Percentiles rank a stretch among this genome's conserved stretches.
Conservation (phyloP, 2,797 vertebrate species). For the Pelochelys cantorii region DNA sequence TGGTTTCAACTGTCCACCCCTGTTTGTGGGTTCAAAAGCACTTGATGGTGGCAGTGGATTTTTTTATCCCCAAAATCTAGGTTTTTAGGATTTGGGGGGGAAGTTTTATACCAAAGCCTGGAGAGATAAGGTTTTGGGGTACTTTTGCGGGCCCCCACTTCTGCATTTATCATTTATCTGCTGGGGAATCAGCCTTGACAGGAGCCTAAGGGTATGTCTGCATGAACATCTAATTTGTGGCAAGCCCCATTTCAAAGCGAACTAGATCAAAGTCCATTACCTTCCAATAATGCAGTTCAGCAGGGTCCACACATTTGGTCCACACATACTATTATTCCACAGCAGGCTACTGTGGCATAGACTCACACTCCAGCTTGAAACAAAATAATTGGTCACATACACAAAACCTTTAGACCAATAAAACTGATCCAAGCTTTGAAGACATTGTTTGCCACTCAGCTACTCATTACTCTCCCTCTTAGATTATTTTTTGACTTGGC, state of each 20-base stretch:
- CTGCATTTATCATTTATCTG: too few species aligned
- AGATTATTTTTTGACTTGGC: background rate
- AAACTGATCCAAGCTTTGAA: background rate
- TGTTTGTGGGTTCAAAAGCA: too few species aligned
- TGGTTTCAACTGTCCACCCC: too few species aligned
- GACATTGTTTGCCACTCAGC: background rate
- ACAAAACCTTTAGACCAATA: background rate
- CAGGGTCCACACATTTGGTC: too few species aligned
- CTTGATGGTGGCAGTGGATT: too few species aligned
- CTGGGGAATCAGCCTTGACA: too few species aligned
- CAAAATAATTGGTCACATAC: background rate
- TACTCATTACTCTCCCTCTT: background rate
- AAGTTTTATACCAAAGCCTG: too few species aligned
- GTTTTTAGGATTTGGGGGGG: too few species aligned
- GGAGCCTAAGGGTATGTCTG: background rate
- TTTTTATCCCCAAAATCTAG: too few species aligned
- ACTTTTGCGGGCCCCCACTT: too few species aligned
- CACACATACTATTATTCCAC: background rate
- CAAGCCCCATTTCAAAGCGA: background rate
- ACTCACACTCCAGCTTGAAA: background rate
- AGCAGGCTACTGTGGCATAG: background rate
- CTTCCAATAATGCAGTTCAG: background rate
- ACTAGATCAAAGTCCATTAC: background rate
- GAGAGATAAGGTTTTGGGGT: too few species aligned
- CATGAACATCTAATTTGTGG: background rate